These are phyloP conservation scores for Rhadina sibilatrix DNA, from an alignment of 2,113 vertebrate genomes.

Conservation along the genomic window DNA sequence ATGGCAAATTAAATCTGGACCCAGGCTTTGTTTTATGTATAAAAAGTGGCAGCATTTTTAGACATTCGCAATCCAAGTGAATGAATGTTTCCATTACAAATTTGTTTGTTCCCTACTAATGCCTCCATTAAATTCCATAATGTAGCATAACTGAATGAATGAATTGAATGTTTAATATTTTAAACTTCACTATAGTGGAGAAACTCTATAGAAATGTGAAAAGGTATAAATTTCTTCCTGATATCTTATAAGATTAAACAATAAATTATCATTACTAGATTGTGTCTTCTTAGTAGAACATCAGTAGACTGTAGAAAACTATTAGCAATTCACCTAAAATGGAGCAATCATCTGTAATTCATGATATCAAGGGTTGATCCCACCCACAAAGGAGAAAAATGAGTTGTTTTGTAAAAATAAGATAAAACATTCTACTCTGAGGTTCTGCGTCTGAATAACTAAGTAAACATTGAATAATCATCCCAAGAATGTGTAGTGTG, in stretches of 20 bases:
- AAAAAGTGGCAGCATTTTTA: neutral
- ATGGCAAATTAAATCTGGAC: neutral
- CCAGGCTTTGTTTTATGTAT: neutral
- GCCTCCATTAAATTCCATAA: neutral
- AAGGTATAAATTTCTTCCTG: neutral
- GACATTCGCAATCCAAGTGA: neutral
- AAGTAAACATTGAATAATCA: neutral
- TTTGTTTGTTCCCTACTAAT: neutral
- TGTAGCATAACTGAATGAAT: neutral
- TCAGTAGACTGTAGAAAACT: neutral
- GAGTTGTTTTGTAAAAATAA: neutral
- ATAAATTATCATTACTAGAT: neutral
- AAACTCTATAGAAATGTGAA: neutral
- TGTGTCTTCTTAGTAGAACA: neutral
- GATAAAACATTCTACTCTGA: neutral
- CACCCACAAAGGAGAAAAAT: neutral
- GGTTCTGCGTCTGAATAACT: neutral
- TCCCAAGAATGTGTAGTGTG: neutral
- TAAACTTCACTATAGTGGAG: neutral
- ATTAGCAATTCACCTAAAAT: neutral
- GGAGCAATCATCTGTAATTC: neutral
- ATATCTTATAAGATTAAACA: neutral
- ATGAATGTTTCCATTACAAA: neutral
- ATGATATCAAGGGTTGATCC: neutral
- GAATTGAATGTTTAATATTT: neutral